Evolutionary conservation across 2,113 vertebrate genomes (phyloP).

Genomic region (Etheostoma spectabile): DNA sequence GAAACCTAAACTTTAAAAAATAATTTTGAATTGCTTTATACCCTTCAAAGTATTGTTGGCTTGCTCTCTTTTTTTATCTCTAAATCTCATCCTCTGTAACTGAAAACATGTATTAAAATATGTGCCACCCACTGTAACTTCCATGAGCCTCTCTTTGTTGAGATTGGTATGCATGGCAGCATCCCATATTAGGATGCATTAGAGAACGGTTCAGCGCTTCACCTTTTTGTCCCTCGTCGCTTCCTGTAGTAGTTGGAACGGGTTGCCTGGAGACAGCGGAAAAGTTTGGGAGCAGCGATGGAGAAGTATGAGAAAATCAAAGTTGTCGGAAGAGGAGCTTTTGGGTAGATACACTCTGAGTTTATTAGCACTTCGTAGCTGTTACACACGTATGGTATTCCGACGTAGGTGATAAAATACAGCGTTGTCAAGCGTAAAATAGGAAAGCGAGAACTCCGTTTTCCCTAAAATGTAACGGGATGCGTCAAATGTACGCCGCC

Average conservation of each 20-base stretch:
- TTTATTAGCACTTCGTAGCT: neutral
- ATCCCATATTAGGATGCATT: no score
- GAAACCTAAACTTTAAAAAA: no score
- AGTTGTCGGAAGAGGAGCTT: conserved; percentile 96
- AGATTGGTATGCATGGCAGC: neutral
- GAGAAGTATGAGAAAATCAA: conserved; percentile 99
- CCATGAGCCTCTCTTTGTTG: neutral
- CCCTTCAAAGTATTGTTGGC: neutral
- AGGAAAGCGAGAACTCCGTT: neutral
- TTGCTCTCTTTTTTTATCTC: neutral
- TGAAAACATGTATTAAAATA: neutral
- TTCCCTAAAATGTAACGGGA: conserved; percentile 15
- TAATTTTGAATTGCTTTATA: no score
- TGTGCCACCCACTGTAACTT: no score
- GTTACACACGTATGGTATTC: no score
- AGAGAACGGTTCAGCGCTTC: neutral
- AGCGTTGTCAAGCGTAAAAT: no score
- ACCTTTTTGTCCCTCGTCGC: conserved; percentile 65
- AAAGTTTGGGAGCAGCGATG: conserved; percentile 80
- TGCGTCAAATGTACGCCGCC: conserved; percentile 1
- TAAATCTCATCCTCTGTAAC: neutral
- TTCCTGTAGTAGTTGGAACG: conserved; percentile 70
- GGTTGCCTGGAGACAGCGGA: conserved; percentile 85
- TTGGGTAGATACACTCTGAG: conserved; percentile 87
- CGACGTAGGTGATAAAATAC: neutral